Base-by-base conservation (phyloP, 2,797 vertebrate genomes). In the Sebastes kiyomatsui region DNA sequence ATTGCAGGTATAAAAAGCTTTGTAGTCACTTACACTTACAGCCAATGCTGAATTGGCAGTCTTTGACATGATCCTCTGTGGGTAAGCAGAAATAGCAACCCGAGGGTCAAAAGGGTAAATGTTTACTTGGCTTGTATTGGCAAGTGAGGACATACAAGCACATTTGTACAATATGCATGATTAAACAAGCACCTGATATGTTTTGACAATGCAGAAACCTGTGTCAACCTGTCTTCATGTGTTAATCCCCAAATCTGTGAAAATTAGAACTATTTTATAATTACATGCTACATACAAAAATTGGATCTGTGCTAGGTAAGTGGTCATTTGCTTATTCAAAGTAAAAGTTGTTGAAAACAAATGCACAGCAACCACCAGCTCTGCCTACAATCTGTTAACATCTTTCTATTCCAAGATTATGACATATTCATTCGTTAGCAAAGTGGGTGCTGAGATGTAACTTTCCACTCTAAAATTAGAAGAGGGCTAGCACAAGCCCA, bases 1-100 rank as follows among this genome's bases (percentile, higher is more conserved):
- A 84, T 80, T 89, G 73, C 75, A 79, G 35, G 77, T 88, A 86
- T 82, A 65, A 88, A 90, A 87, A 86, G 79, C 84, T 85, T 62
- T 35, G 28, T 18, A 35, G 54, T 77, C 58, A 72, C 52, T 75
- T 68, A 73, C 67, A 80, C 69, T 68, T 60, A 68, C 25, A 83
- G 52, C 64, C 77, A 64, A 6, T 71, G 64, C 69, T 75, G 75
- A 77, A 67, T 52, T 18, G 60, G 69, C 76, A 67, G 73, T 79
- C 67, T 86, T 64, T 64, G 61, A 83, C 79, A 25, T 54, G 72
- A 75, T 81, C 80, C 54, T 66, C 70, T 72, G 73, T 78, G 75
- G 68, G 25, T 23, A 67, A 77, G 80, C 84, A 85, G 66, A 83
- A 91, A 89, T 79, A 88, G 79, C 65, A 60, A 80, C 79, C 20